These are phyloP conservation scores for Limnephilus auricula DNA, from an alignment of 2,888 invertebrate species.

Conservation along the genomic window DNA sequence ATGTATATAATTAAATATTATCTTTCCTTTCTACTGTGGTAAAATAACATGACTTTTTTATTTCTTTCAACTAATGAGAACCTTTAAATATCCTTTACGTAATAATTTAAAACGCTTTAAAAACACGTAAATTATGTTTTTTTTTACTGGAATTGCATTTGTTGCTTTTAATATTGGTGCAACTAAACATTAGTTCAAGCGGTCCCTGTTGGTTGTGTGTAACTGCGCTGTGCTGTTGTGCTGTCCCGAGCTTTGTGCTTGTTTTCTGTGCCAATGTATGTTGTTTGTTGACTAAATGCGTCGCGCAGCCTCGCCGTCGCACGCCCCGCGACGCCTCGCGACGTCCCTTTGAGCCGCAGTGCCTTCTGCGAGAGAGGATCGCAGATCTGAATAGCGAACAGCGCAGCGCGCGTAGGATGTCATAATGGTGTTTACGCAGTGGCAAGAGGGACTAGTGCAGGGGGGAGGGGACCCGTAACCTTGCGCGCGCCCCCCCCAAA, in stretches of 20 bases:
- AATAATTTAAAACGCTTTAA: background rate
- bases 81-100: background rate
- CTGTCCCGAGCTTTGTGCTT: background rate
- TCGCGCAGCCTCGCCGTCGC: background rate
- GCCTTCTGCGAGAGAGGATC: slow-evolving; percentile 56
- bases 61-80: background rate
- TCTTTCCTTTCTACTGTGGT: background rate
- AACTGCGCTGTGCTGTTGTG: too few relatives aligned
- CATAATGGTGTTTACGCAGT: slow-evolving; percentile 63
- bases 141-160: too few relatives aligned
- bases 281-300: background rate
- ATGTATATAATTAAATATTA: background rate
- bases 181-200: background rate
- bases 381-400: slow-evolving; percentile 62
- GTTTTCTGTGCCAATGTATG: background rate
- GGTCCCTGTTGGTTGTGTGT: too few relatives aligned
- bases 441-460: slow-evolving; percentile 47
- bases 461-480: slow-evolving; percentile 57
- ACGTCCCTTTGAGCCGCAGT: slow-evolving; percentile 13
- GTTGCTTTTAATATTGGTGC: background rate
- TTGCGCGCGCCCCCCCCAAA: slow-evolving; percentile 62
- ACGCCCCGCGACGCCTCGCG: background rate
- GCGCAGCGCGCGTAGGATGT: slow-evolving; percentile 62
- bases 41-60: background rate
- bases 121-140: background rate